Evolutionary conservation across 2,113 vertebrate genomes (phyloP), one percentile per base, ranked within the genome.

Genomic region (Heloderma charlesbogerti): DNA sequence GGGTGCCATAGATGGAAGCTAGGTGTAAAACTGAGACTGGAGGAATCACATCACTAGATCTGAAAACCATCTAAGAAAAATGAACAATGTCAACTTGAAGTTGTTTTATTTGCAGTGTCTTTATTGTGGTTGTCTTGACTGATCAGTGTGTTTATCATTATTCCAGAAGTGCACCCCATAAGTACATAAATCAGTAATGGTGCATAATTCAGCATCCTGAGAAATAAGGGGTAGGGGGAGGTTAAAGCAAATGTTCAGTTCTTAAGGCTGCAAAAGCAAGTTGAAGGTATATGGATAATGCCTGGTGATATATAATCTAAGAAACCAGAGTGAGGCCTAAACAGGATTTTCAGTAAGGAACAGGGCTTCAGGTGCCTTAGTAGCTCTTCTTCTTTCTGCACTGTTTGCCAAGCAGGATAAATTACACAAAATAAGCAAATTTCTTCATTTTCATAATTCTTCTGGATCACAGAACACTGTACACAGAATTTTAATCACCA

Each of bases 31-130:
- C 7, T n/a, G 34, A 86, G 66, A 51, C 31, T 81, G 34, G 25
- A 13, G 7, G 54, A 48, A 92, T 13, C 43, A 37, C 34, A 89
- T 79, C 29, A 20, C 54, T 63, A 34, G 12, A 27, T 16, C 74
- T 54, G 3, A 92, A 90, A 94, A 93, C 43, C 60, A 43, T 48
- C 15, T 72, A 9, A 16, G n/a, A 27, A 92, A 94, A 91, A 91
- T 0, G 66, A 74, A 94, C 92, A 92, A 2, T n/a, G 37, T 34
- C 27, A 7, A 57, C 81, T 92, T 37, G 20, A 51, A 16, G 27
- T 40, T 91, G 89, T 40, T 9, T 77, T 20, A 63, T 88, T 9
- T 72, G 40, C 13, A 34, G 40, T 9, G 6, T 72, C 12, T 75
- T 54, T 25, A 51, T 40, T n/a, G 43, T 71, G 27, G 27, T 8